A percentile compares a stretch with the other conserved stretches of the same genome.
Evolutionary conservation across 2,113 vertebrate genomes (phyloP).

Genomic region (Peromyscus maniculatus): DNA sequence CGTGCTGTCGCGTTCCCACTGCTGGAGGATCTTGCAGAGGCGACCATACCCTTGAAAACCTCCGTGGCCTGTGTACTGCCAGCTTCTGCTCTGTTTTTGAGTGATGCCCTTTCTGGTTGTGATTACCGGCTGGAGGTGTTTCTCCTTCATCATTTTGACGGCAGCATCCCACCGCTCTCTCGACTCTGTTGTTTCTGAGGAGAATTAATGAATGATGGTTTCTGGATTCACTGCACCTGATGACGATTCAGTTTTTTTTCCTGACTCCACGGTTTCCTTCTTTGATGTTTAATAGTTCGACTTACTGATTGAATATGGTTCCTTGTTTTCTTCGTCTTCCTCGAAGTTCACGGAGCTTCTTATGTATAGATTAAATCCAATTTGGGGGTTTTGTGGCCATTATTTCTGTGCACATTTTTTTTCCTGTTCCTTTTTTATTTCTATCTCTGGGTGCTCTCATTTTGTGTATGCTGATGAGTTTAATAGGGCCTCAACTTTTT

Average conservation of each 20-base stretch:
- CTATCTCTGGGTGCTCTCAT: not conserved
- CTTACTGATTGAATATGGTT: not conserved
- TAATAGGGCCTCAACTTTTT: not conserved
- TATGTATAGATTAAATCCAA: too few species aligned
- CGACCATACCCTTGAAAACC: not conserved
- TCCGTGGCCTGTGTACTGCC: not conserved
- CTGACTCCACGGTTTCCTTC: not conserved
- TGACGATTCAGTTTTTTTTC: not conserved
- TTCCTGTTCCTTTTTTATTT: not conserved
- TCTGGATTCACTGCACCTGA: not conserved
- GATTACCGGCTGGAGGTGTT: not conserved
- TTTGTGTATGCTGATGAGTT: not conserved
- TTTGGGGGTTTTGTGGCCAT: not conserved
- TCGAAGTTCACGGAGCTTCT: not conserved
- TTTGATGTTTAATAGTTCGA: not conserved
- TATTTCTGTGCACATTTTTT: not conserved
- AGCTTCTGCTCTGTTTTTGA: not conserved
- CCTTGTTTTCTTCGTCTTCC: not conserved
- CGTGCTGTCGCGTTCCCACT: not conserved
- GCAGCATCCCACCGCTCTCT: not conserved
- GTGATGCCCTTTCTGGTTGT: not conserved
- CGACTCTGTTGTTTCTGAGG: not conserved
- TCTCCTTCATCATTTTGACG: not conserved
- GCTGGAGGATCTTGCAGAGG: not conserved
- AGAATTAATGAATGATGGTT: not conserved